A percentile compares a stretch with the other conserved stretches of the same genome.
These are phyloP conservation scores for Clunio marinus DNA, from an alignment of 2,888 invertebrate genomes.

Conservation along the genomic window DNA sequence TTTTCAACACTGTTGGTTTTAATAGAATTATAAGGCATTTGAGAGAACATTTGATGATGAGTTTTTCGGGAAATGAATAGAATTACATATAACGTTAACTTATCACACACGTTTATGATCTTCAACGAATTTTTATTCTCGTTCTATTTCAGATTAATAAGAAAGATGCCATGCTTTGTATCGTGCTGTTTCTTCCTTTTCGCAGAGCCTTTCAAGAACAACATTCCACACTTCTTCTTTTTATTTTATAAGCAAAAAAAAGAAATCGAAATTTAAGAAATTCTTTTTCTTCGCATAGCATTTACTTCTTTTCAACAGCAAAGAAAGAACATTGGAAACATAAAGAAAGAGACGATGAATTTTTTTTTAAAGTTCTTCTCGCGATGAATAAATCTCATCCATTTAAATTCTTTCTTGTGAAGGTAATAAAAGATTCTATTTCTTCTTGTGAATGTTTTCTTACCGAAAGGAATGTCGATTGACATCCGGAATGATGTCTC, in stretches of 20 bases:
- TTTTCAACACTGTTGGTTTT: too few species aligned
- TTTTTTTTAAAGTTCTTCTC: too few species aligned
- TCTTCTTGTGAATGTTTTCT: not conserved
- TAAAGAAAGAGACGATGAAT: not conserved
- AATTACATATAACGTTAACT: too few species aligned
- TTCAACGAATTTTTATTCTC: too few species aligned
- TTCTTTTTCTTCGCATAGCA: constrained; percentile 21
- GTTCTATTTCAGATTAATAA: too few species aligned
- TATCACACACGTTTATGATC: too few species aligned
- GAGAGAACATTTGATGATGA: too few species aligned
- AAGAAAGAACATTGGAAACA: constrained; percentile 14
- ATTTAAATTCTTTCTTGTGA: constrained; percentile 21
- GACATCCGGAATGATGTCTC: constrained; percentile 28
- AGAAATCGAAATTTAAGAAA: constrained; percentile 3
- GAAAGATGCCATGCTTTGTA: too few species aligned
- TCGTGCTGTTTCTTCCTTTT: constrained; percentile 6
- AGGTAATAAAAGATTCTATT: constrained; percentile 26
- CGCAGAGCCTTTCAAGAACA: constrained; percentile 8
- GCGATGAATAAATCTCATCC: constrained; percentile 16
- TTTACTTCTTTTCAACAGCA: not conserved
- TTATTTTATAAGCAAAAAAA: constrained; percentile 4
- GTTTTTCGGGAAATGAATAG: too few species aligned
- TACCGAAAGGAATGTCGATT: constrained; percentile 23
- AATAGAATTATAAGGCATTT: too few species aligned
- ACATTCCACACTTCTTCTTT: constrained; percentile 14